Evolutionary conservation across 2,113 vertebrate species (phyloP).

Genomic region (Plecturocebus donacophilus): DNA sequence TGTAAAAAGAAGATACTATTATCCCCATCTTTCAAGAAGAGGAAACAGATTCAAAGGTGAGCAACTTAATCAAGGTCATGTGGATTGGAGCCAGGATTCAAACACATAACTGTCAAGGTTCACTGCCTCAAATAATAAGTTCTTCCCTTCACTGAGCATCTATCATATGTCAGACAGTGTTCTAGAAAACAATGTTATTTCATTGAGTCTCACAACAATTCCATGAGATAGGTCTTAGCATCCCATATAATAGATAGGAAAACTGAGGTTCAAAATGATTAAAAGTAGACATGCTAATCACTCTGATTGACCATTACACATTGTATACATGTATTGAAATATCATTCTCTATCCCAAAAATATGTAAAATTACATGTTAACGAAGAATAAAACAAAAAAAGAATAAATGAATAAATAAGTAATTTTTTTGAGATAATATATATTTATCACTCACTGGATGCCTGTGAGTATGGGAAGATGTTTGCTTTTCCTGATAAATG

Average conservation of each 20-base stretch:
- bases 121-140: neutral
- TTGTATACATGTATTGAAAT: neutral
- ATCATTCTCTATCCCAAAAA: neutral
- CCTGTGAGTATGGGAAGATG: neutral
- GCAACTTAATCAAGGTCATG: neutral
- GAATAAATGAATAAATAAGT: neutral
- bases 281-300: neutral
- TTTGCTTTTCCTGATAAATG: neutral
- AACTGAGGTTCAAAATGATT: conserved; percentile 5
- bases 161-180: neutral
- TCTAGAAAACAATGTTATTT: neutral
- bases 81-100: conserved; percentile 11
- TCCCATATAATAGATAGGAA: neutral
- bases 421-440: neutral
- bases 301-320: neutral
- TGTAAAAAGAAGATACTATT: neutral
- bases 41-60: conserved; percentile 35
- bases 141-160: neutral
- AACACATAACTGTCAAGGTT: neutral
- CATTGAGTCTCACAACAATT: neutral
- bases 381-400: neutral
- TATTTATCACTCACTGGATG: neutral
- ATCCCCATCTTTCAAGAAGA: neutral
- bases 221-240: neutral
- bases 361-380: neutral